A percentile compares a stretch with the other conserved stretches of the same genome.
Evolutionary conservation across 2,797 vertebrate species (phyloP).

Genomic region (Fundulus diaphanus): DNA sequence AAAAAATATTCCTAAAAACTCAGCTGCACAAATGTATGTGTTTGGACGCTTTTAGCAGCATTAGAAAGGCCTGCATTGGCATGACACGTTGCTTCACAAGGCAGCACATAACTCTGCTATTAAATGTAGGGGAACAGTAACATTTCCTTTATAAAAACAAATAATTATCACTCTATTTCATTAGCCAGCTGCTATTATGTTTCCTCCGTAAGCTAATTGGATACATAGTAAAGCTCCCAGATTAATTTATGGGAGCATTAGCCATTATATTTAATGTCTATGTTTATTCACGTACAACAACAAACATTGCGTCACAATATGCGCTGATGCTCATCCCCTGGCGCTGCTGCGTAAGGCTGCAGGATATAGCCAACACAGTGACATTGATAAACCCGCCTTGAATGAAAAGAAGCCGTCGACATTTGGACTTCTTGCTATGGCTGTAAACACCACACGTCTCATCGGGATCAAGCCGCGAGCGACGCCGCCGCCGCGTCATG

Average conservation of each 20-base stretch:
- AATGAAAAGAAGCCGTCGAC: constrained; percentile 6
- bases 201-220: background rate
- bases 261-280: constrained; percentile 9
- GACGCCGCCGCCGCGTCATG: constrained; percentile 2
- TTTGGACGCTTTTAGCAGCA: constrained; percentile 26
- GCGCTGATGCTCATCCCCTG: constrained; percentile 32
- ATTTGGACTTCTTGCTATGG: background rate
- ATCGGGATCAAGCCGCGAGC: constrained; percentile 25
- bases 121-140: background rate
- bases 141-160: background rate
- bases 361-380: background rate
- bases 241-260: constrained; percentile 33
- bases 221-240: background rate
- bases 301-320: constrained; percentile 74
- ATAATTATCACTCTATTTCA: background rate
- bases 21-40: constrained; percentile 52
- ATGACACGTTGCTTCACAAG: constrained; percentile 29
- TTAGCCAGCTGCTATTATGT: background rate
- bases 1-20: background rate
- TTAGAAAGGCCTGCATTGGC: constrained; percentile 29
- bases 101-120: constrained; percentile 29
- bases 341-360: constrained; percentile 15
- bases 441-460: constrained; percentile 40
- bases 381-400: background rate
- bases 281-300: constrained; percentile 56